Conservation (phyloP, 2,113 vertebrate species). For the Hyperopisus bebe region DNA sequence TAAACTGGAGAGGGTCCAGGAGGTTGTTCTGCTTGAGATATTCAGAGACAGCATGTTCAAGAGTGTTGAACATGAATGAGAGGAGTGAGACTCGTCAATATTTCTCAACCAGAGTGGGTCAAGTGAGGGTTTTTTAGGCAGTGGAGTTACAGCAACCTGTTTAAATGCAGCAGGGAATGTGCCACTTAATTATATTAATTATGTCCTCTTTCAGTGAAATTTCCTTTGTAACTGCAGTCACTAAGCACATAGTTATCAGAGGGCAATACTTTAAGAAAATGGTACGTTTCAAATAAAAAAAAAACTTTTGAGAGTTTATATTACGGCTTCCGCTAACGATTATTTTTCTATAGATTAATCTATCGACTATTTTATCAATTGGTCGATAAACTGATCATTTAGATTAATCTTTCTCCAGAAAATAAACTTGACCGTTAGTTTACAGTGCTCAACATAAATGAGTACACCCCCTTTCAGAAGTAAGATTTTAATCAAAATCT, state of each 20-base stretch:
- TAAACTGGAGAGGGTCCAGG: not conserved
- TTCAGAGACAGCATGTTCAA: not conserved
- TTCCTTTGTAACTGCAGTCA: not conserved
- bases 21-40: not conserved
- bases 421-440: no score
- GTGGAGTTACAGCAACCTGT: not conserved
- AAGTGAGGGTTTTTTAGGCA: not conserved
- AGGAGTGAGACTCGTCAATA: not conserved
- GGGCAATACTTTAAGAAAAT: not conserved
- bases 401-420: no score
- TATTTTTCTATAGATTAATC: no score
- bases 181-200: not conserved
- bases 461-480: no score
- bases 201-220: not conserved
- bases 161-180: not conserved
- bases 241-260: not conserved
- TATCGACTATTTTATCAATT: no score
- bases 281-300: not conserved
- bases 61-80: not conserved
- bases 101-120: not conserved
- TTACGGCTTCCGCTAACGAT: no score
- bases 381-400: no score
- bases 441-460: no score
- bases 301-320: not conserved
- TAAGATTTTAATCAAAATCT: no score